Evolutionary conservation across 2,797 vertebrate species (phyloP).

Genomic region (Tragelaphus oryx): DNA sequence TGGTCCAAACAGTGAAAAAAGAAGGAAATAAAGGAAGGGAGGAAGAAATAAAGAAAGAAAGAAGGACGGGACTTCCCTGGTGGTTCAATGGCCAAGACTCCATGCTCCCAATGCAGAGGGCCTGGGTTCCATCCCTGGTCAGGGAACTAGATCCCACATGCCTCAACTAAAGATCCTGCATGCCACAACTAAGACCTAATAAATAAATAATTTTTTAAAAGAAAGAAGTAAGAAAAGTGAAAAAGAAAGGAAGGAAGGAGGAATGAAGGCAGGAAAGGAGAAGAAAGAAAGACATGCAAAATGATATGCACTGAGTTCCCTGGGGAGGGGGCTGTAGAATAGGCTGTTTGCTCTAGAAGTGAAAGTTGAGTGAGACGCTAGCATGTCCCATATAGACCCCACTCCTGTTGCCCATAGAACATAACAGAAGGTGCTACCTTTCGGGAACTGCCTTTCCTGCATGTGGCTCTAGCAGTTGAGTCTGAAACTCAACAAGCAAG

Average conservation of each 20-base stretch:
- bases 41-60: neutral
- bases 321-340: neutral
- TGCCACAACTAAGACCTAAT: neutral
- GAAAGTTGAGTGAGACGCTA: neutral
- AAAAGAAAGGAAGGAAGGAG: neutral
- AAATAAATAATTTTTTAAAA: neutral
- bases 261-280: neutral
- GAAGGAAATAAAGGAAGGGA: neutral
- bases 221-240: neutral
- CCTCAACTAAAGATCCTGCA: neutral
- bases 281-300: neutral
- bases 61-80: neutral
- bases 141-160: neutral
- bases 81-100: neutral
- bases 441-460: neutral
- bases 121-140: neutral
- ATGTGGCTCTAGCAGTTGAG: neutral
- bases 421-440: neutral
- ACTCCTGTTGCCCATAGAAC: neutral
- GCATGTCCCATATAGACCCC: neutral
- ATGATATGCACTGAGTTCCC: neutral
- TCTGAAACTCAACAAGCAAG: neutral
- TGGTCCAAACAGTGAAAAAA: neutral
- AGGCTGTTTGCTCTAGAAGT: neutral
- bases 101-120: neutral